A percentile compares a stretch with the other conserved stretches of the same genome.
These are phyloP conservation scores for Muraenolepis orangiensis DNA, from an alignment of 2,797 vertebrate species.

Conservation along the genomic window DNA sequence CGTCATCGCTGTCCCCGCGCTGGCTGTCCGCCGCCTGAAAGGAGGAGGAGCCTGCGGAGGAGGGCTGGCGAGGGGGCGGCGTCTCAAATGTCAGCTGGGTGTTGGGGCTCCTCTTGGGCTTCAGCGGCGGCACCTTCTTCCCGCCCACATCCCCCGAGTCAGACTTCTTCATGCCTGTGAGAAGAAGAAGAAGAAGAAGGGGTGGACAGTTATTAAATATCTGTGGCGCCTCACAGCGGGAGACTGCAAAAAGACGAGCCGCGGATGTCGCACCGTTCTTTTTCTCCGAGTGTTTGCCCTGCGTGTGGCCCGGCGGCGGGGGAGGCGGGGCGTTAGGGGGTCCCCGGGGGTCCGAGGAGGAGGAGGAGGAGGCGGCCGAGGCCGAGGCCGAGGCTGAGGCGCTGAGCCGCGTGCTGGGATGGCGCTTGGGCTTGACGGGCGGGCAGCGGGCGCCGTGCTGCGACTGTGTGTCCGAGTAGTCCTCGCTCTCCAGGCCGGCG, in stretches of 20 bases:
- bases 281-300: slow-evolving; percentile 70
- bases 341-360: slow-evolving; percentile 64
- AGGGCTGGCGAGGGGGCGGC: slow-evolving; percentile 44
- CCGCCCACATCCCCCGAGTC: slow-evolving; percentile 71
- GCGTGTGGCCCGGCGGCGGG: slow-evolving; percentile 42
- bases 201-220: not conserved
- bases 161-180: slow-evolving; percentile 80
- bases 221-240: no score
- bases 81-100: slow-evolving; percentile 82
- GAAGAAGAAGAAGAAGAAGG: no score
- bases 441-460: slow-evolving; percentile 75
- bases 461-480: slow-evolving; percentile 72
- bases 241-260: no score
- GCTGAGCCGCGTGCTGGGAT: slow-evolving; percentile 89
- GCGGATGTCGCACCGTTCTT: no score
- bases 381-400: slow-evolving; percentile 65
- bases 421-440: slow-evolving; percentile 85
- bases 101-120: slow-evolving; percentile 88
- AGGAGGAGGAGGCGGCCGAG: slow-evolving; percentile 60
- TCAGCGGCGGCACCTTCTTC: slow-evolving; percentile 86
- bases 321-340: slow-evolving; percentile 65
- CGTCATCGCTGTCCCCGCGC: slow-evolving; percentile 74
- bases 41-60: slow-evolving; percentile 67
- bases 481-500: slow-evolving; percentile 75
- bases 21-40: slow-evolving; percentile 70